These are phyloP conservation scores for Coregonus ussuriensis DNA, from an alignment of 2,797 vertebrate genomes.

Conservation along the genomic window DNA sequence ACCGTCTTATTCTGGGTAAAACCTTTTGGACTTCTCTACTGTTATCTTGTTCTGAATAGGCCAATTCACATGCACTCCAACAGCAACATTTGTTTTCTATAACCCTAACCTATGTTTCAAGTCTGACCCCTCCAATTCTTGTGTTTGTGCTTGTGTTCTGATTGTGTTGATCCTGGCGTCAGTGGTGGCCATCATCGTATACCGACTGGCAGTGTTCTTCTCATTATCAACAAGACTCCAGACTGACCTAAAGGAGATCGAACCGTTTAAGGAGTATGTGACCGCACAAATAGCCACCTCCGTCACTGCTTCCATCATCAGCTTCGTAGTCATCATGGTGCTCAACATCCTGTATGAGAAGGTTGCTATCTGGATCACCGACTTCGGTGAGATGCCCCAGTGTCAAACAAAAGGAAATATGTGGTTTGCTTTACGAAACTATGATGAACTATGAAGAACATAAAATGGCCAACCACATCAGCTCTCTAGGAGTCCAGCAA, in stretches of 20 bases:
- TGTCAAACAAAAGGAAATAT: neutral
- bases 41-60: neutral
- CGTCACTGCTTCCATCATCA: conserved; percentile 90
- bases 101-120: neutral
- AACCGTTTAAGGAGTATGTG: conserved; percentile 86
- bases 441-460: neutral
- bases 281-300: conserved; percentile 93
- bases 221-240: conserved; percentile 80
- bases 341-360: conserved; percentile 89
- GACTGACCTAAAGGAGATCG: conserved; percentile 72
- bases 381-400: conserved; percentile 79
- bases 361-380: conserved; percentile 91
- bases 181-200: conserved; percentile 90
- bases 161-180: conserved; percentile 89
- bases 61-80: neutral
- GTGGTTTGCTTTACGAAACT: neutral
- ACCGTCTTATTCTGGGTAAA: conserved; percentile 95
- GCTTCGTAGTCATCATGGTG: conserved; percentile 90
- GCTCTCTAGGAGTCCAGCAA: too few relatives aligned
- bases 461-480: neutral
- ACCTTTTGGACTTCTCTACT: neutral
- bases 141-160: conserved; percentile 66
- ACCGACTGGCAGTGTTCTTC: conserved; percentile 89
- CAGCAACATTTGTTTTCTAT: neutral
- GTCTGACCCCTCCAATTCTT: neutral